phyloP scores from a whole-genome alignment of 2,888 invertebrate species.

The Athrips mouffetella region DNA sequence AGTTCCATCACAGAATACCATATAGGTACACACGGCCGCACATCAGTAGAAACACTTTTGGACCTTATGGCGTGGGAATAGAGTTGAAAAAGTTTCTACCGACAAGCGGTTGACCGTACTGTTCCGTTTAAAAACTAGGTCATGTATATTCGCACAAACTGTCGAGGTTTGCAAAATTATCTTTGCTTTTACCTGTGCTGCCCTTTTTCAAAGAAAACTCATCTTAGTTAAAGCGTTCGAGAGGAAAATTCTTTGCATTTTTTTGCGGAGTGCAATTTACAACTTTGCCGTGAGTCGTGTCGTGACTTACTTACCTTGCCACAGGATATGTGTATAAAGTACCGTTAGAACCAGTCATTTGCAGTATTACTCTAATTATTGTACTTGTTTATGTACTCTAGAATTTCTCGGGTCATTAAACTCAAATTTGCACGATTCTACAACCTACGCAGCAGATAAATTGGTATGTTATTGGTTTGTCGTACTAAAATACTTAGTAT shows the following conservation, averaged over 20 bases:
- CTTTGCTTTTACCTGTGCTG: neutral
- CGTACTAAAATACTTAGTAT: no score
- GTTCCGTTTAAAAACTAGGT: slow-evolving; percentile 34
- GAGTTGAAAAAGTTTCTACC: no score
- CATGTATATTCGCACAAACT: slow-evolving; percentile 35
- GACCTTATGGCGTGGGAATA: no score
- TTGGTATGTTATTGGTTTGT: neutral
- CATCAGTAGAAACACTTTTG: no score
- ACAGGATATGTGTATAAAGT: slow-evolving; percentile 11
- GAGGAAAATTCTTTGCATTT: neutral
- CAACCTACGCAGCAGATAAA: no score
- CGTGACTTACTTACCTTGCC: neutral
- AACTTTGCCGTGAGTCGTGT: neutral
- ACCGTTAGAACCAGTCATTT: slow-evolving; percentile 13
- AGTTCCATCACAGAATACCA: no score
- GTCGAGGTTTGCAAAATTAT: slow-evolving; percentile 36
- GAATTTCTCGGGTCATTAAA: slow-evolving; percentile 2
- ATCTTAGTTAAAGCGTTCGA: neutral
- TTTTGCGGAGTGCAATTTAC: neutral
- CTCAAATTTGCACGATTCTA: neutral
- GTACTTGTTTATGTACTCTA: slow-evolving; percentile 6
- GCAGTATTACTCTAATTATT: neutral
- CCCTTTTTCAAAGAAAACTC: neutral
- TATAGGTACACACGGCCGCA: no score
- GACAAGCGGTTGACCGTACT: no score